Percentiles rank a stretch among this genome's conserved stretches.
Evolutionary conservation across 2,888 invertebrate genomes (phyloP).

Genomic region (Noctuana brunneofusca): DNA sequence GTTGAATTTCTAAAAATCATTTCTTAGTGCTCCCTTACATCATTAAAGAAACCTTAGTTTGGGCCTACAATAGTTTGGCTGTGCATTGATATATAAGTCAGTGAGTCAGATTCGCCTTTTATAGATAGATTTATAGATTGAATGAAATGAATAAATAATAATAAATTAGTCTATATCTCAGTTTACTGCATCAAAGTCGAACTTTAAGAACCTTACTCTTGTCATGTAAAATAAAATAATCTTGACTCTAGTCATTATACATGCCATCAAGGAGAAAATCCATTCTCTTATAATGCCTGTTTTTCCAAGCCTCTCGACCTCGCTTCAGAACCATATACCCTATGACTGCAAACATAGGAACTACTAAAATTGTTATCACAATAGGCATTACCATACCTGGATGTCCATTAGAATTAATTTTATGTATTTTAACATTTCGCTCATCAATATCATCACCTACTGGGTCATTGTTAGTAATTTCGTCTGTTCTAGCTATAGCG

Average conservation of each 20-base stretch:
- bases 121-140: too few relatives aligned
- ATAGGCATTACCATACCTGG: slow-evolving; percentile 89
- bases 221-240: not conserved
- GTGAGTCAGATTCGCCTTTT: too few relatives aligned
- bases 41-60: too few relatives aligned
- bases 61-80: too few relatives aligned
- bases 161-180: too few relatives aligned
- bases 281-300: slow-evolving; percentile 93
- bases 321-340: slow-evolving; percentile 86
- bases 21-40: too few relatives aligned
- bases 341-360: slow-evolving; percentile 88
- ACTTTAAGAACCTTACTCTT: not conserved
- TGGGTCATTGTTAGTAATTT: slow-evolving; percentile 39
- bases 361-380: slow-evolving; percentile 87
- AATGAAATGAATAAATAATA: too few relatives aligned
- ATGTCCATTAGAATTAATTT: slow-evolving; percentile 58
- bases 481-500: slow-evolving; percentile 50
- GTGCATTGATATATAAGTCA: too few relatives aligned
- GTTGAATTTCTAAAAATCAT: too few relatives aligned
- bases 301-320: slow-evolving; percentile 92
- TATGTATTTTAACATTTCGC: slow-evolving; percentile 38
- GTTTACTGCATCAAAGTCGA: too few relatives aligned
- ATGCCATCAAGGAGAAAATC: slow-evolving; percentile 94
- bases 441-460: slow-evolving; percentile 37
- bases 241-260: slow-evolving; percentile 87